Evolutionary conservation across 2,797 vertebrate species (phyloP), one percentile per base, ranked within the genome.

Genomic region (Sebastes hubbsi): DNA sequence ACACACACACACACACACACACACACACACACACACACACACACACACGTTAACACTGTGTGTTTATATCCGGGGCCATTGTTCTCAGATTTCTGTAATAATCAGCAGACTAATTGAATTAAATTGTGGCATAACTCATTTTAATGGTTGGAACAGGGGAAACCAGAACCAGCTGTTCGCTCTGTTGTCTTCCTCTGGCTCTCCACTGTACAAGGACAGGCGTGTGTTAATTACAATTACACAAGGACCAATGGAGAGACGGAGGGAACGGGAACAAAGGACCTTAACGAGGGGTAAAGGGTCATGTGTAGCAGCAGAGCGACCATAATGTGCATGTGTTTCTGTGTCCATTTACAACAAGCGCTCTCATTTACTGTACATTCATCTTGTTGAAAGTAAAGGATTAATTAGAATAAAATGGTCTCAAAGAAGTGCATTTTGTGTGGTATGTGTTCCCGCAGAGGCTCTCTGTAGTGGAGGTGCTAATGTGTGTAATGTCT

Each of bases 61-160:
- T 81, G 81, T 86, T 72, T 82, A 81, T 83, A 75, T 80, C 69
- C 8, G 9, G 6, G 25, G 12, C 66, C 65, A 86, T 84, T 92
- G 88, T 90, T 81, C 73, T 72, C 60, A 71, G 71, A 82, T 80
- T 76, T 88, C 60, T 69, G 77, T 46, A 80, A 86, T 85, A 80
- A 89, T 59, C 72, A 72, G 54, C 76, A 22, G 63, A 63, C 73
- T 93, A 89, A 94, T 81, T 89, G 72, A 91, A 90, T 93, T 91
- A 85, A 72, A 88, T 56, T 11, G 78, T 62, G 82, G 64, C 79
- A 84, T 90, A 81, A 85, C 80, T 92, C 91, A 90, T 80, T 90
- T 42, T 85, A 80, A 91, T 79, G 82, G 84, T 36, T 82, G 68
- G 30, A 83, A 81, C 61, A 30, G 27, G 27, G 70, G 73, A 76